Base-by-base conservation (phyloP, 2,797 vertebrate species). In the Capromys pilorides region DNA sequence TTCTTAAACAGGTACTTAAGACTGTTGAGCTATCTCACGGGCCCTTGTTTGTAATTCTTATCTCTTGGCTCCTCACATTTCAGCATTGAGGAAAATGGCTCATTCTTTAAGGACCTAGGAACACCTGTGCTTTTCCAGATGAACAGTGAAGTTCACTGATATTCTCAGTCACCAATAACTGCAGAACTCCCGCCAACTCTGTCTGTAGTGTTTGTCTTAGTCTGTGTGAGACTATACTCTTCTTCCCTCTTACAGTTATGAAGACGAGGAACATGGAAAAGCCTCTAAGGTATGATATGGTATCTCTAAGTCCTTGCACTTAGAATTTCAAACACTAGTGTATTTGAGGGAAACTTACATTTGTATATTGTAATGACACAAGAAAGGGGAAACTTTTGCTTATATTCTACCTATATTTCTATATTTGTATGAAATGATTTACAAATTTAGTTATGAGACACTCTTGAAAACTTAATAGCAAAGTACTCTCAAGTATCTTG, bases 381-480 rank as follows among this genome's bases (percentile, higher is more conserved):
- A 83, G 87, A 59, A 93, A 1, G 4, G 31, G 2, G 0, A 14
- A 57, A n/a, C 51, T 69, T 91, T 86, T 94, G 39, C 11, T 95
- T 59, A 67, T 8, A 59, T 19, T 12, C 11, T 59, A 19, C 2
- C 28, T 85, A 5, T 24, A 33, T n/a, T 66, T 71, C 14, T 59
- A 69, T 75, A 51, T 16, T 78, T 51, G 5, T 51, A 13, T 51
- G 75, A 19, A 8, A 77, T 9, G 10, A 21, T 41, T 80, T 66
- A 45, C 64, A 86, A 87, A 92, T 96, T 79, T 97, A 95, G 86
- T 94, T 97, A 96, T 16, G 92, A 96, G 77, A 85, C 71, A 49
- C 18, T 96, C 33, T 57, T 94, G 93, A 95, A 94, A 91, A 96
- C 92, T 97, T 96, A 95, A 95, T 88, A 93, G 18, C 26, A 87